Conservation (phyloP, 2,888 invertebrate species). For the Rhagonycha lutea region DNA sequence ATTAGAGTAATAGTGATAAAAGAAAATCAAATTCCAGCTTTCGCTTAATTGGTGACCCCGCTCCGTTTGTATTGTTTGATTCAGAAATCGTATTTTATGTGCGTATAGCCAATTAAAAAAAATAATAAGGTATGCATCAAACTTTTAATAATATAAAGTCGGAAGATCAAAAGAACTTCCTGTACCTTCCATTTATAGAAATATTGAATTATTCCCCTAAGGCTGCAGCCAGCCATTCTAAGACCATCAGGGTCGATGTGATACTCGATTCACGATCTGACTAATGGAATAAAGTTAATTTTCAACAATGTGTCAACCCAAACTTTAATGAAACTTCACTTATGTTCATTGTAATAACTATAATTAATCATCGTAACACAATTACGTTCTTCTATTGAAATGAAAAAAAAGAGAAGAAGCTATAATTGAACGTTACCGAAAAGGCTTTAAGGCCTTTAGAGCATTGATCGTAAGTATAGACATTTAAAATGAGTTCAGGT, state of each 20-base stretch:
- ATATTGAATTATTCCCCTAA: background rate
- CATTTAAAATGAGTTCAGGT: background rate
- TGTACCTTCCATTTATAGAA: slow-evolving; percentile 10
- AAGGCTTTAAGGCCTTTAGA: background rate
- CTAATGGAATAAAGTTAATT: slow-evolving; percentile 3
- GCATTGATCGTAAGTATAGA: background rate
- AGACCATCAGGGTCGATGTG: background rate
- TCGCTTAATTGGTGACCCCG: no score
- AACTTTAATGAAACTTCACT: slow-evolving; percentile 1
- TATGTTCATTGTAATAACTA: slow-evolving; percentile 12
- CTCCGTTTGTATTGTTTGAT: no score
- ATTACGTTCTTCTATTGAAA: background rate
- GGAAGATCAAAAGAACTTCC: slow-evolving; percentile 10
- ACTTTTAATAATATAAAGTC: slow-evolving; percentile 3
- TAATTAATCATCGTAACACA: slow-evolving; percentile 6
- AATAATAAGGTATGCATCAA: background rate
- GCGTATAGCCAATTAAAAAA: background rate
- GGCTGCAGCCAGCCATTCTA: background rate
- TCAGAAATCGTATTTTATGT: background rate
- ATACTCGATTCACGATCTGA: background rate
- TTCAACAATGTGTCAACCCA: slow-evolving; percentile 3
- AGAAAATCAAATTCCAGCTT: no score
- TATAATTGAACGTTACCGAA: background rate
- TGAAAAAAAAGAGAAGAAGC: background rate
- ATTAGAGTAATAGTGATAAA: background rate